Evolutionary conservation across 2,888 invertebrate species (phyloP).

Genomic region (Beris morrisii): DNA sequence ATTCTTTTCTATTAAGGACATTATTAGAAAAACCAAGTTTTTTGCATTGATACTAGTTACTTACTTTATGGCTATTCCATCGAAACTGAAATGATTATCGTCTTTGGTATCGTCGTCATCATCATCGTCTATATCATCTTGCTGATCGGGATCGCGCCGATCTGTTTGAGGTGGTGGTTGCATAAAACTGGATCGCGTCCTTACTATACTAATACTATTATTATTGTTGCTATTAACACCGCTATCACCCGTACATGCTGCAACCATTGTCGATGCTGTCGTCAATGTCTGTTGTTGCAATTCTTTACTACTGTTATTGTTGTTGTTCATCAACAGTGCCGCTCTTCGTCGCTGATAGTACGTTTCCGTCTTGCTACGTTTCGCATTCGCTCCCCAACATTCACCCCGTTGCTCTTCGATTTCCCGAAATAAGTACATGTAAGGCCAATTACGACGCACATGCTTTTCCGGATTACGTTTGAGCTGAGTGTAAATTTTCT

Average conservation of each 20-base stretch:
- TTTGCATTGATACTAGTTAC: constrained; percentile 33
- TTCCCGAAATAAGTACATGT: constrained; percentile 45
- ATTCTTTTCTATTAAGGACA: constrained; percentile 41
- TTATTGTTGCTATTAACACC: constrained; percentile 7
- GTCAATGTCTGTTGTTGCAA: constrained; percentile 36
- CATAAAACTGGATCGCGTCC: constrained; percentile 1
- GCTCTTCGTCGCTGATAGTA: constrained; percentile 51
- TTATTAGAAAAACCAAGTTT: not conserved
- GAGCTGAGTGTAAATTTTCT: constrained; percentile 55
- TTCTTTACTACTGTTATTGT: constrained; percentile 50
- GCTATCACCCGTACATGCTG: not conserved
- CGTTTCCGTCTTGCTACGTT: constrained; percentile 42
- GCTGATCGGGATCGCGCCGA: not conserved
- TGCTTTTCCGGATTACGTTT: constrained; percentile 55
- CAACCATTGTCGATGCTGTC: not conserved
- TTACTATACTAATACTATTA: constrained; percentile 20
- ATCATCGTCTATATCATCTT: constrained; percentile 12
- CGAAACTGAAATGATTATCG: constrained; percentile 42
- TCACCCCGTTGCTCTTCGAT: constrained; percentile 56
- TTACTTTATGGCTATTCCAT: constrained; percentile 51
- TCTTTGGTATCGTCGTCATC: constrained; percentile 25
- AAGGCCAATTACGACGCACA: constrained; percentile 53
- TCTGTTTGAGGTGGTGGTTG: not conserved
- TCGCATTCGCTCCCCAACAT: constrained; percentile 53
- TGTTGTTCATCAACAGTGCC: constrained; percentile 32